Evolutionary conservation across 2,888 invertebrate species (phyloP), one percentile per base, ranked within the genome.

Genomic region (Oligia fasciuncula): DNA sequence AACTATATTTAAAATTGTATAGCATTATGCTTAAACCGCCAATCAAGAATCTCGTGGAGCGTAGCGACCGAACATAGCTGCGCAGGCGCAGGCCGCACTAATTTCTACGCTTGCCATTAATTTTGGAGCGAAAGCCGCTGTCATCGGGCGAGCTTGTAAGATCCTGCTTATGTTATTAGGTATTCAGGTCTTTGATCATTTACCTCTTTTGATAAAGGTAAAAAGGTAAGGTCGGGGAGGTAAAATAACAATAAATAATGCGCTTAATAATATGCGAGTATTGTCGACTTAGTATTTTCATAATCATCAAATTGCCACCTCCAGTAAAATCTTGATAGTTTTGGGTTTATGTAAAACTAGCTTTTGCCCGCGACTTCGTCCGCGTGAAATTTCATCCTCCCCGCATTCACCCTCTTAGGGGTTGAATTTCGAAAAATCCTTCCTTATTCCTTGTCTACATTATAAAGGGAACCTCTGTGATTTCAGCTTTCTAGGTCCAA

Each of bases 21-120:
- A 88, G 81, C 85, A 91, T 90, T 90, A 90, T 80, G 80, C 91
- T 90, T 85, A 90, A 91, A 90, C 90, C 72, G 92, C 89, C 91
- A 91, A 91, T 92, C 91, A 92, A 90, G 84, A 85, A 85, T 83
- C 83, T 86, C 76, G 77, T 82, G 87, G 83, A 87, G 88, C 88
- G 88, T 83, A 88, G 79, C 82, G 73, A 77, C 83, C 80, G 67
- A 69, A 85, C 77, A 76, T 70, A 86, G 75, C 84, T 75, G 75
- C 66, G 79, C 81, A 71, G 43, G 74, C 66, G 73, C 79, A 71
- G 35, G 62, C 70, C 73, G 76, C 72, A 83, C 79, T 88, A 82
- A 87, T 84, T 84, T 87, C 73, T 84, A 63, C 73, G 80, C 77
- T 69, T 77, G 62, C 72, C 71, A 86, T 83, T 81, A 79, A 82